These are phyloP conservation scores for Eupithecia pulchellata DNA, from an alignment of 2,888 invertebrate genomes.

Conservation along the genomic window DNA sequence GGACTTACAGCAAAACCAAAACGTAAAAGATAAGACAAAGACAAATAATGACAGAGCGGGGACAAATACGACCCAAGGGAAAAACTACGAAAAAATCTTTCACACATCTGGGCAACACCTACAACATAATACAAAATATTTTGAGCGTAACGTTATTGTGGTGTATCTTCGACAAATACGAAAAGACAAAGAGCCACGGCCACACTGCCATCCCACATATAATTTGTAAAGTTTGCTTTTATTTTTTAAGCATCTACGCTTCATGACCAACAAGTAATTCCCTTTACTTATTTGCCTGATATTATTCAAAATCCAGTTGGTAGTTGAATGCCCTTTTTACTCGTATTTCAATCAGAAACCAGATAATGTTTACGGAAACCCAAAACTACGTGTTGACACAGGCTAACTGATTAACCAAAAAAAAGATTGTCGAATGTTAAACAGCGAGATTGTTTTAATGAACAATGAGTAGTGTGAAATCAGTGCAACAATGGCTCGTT, in stretches of 20 bases:
- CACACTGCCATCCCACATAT: background rate
- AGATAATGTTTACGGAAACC: conserved; percentile 36
- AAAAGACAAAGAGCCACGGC: background rate
- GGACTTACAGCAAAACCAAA: too few relatives aligned
- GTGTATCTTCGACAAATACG: background rate
- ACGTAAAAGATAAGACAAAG: too few relatives aligned
- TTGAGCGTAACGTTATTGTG: background rate
- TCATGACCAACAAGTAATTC: background rate
- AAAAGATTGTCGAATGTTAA: conserved; percentile 6
- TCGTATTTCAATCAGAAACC: conserved; percentile 33
- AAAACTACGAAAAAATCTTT: too few relatives aligned
- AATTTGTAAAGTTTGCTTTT: background rate
- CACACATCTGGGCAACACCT: background rate
- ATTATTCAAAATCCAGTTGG: conserved; percentile 21
- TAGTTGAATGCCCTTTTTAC: conserved; percentile 25
- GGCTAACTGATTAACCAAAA: conserved; percentile 11
- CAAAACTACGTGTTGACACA: conserved; percentile 7
- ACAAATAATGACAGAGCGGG: too few relatives aligned
- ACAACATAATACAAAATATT: background rate
- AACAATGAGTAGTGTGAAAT: conserved; percentile 28
- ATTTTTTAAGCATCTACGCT: background rate
- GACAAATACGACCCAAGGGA: too few relatives aligned
- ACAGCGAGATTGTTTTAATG: conserved; percentile 13
- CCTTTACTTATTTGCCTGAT: conserved; percentile 10
- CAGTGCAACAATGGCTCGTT: conserved; percentile 24